A percentile compares a stretch with the other conserved stretches of the same genome.
These are phyloP conservation scores for Platysteira castanea DNA, from an alignment of 2,113 vertebrate genomes.

Conservation along the genomic window DNA sequence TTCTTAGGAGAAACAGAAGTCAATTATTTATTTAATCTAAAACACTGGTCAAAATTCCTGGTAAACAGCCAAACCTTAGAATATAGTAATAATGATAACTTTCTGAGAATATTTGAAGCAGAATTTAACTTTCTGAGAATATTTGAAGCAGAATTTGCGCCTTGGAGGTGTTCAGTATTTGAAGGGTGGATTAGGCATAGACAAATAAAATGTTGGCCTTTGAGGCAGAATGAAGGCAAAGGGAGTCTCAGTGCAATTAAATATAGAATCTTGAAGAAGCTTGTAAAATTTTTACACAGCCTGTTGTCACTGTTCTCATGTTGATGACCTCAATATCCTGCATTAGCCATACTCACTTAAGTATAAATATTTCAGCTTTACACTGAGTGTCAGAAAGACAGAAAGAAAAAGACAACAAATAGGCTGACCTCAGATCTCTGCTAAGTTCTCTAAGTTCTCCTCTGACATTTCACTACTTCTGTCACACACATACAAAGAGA, in stretches of 20 bases:
- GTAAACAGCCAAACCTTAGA: neutral
- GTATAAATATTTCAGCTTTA: slow-evolving; percentile 51
- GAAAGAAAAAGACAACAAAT: slow-evolving; percentile 24
- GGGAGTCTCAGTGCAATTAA: slow-evolving; percentile 33
- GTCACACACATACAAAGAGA: slow-evolving; percentile 7
- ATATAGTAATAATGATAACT: neutral
- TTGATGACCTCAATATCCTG: slow-evolving; percentile 50
- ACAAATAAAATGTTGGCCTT: neutral
- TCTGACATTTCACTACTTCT: slow-evolving; percentile 16
- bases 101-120: neutral
- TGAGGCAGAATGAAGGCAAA: neutral
- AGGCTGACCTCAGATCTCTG: slow-evolving; percentile 42
- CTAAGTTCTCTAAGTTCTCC: slow-evolving; percentile 3
- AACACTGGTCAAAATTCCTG: neutral
- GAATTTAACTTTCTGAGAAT: neutral
- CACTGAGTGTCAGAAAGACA: slow-evolving; percentile 10
- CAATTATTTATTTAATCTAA: neutral
- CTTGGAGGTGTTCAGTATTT: neutral
- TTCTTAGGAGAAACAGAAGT: neutral
- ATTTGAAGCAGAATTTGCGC: neutral
- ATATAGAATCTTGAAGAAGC: slow-evolving; percentile 19
- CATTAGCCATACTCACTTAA: slow-evolving; percentile 36
- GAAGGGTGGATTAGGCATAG: neutral
- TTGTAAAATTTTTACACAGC: slow-evolving; percentile 1
- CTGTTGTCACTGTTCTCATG: slow-evolving; percentile 4